These are phyloP conservation scores for Neelides folsomi DNA, from an alignment of 2,888 invertebrate genomes.

Conservation along the genomic window DNA sequence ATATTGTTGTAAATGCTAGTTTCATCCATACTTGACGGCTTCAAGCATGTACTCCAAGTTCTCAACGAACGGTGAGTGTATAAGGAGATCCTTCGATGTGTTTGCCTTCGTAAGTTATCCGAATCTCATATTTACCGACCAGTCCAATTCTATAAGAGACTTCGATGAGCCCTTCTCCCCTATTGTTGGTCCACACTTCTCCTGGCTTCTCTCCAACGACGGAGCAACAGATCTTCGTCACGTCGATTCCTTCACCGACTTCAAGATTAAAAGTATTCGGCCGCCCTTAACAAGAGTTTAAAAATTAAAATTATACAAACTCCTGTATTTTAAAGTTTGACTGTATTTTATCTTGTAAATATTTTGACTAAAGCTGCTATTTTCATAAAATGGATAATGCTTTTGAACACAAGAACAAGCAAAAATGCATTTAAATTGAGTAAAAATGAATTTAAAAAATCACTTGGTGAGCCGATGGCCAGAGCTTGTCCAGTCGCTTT, in stretches of 20 bases:
- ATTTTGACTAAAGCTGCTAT: too few relatives aligned
- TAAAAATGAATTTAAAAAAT: background rate
- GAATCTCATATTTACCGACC: constrained; percentile 14
- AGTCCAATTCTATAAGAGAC: constrained; percentile 17
- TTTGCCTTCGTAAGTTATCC: constrained; percentile 12
- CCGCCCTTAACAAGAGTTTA: too few relatives aligned
- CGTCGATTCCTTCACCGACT: constrained; percentile 11
- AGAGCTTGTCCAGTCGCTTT: constrained; percentile 14
- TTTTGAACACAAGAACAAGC: too few relatives aligned
- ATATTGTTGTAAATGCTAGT: too few relatives aligned
- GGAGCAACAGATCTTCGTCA: constrained; percentile 10
- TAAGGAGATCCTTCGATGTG: constrained; percentile 14
- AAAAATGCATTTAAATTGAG: too few relatives aligned
- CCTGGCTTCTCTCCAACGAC: constrained; percentile 11
- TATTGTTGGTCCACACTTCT: constrained; percentile 16
- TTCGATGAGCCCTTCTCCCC: constrained; percentile 8
- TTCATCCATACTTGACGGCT: too few relatives aligned
- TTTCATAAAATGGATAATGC: too few relatives aligned
- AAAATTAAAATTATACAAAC: too few relatives aligned
- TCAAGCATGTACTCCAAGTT: too few relatives aligned
- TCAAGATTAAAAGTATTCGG: constrained; percentile 14
- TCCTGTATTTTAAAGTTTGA: background rate
- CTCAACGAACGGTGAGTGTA: constrained; percentile 14
- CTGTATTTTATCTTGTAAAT: too few relatives aligned
- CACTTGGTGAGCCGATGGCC: constrained; percentile 11